Evolutionary conservation across 2,797 vertebrate species (phyloP).

Genomic region (Potorous gilbertii): DNA sequence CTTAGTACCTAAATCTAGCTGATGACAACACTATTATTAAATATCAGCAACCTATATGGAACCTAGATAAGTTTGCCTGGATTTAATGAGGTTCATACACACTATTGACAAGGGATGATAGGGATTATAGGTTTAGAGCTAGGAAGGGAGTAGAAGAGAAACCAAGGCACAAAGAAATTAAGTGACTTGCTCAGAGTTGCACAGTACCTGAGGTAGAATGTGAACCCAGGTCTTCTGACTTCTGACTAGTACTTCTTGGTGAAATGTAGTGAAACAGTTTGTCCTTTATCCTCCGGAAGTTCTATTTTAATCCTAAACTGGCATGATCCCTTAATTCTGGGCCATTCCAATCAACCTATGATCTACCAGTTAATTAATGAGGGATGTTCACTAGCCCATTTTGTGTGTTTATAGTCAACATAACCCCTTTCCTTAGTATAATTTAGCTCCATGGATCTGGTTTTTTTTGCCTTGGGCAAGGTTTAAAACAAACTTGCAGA

Average conservation of each 20-base stretch:
- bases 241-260: neutral
- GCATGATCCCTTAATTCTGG: neutral
- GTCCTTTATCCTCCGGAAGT: neutral
- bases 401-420: neutral
- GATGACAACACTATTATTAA: neutral
- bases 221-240: neutral
- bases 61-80: neutral
- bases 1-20: neutral
- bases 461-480: neutral
- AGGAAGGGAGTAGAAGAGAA: neutral
- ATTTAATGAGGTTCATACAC: neutral
- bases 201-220: neutral
- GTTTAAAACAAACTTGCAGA: neutral
- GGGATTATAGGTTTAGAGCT: neutral
- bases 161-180: neutral
- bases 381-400: neutral
- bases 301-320: neutral
- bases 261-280: neutral
- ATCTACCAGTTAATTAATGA: accelerated
- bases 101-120: neutral
- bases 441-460: accelerated
- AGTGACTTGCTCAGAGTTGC: neutral
- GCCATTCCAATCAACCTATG: neutral
- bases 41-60: neutral
- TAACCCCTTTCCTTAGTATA: accelerated